A percentile compares a stretch with the other conserved stretches of the same genome.
These are phyloP conservation scores for Trachelus stipa DNA, from an alignment of 2,888 invertebrate species.

Conservation along the genomic window DNA sequence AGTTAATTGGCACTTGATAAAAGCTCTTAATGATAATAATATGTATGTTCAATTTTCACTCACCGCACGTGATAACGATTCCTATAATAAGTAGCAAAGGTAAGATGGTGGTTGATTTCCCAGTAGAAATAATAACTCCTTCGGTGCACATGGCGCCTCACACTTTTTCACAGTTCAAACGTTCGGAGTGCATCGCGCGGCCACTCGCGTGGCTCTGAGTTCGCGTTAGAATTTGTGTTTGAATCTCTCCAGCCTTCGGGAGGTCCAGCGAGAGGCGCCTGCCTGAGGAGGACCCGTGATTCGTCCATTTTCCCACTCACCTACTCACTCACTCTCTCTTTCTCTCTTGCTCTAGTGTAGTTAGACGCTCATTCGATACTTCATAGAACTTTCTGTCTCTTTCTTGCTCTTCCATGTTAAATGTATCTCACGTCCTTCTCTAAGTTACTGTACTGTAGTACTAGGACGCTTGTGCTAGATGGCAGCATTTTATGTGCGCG, in stretches of 20 bases:
- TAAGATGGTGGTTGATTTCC: constrained; percentile 1
- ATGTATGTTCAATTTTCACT: constrained; percentile 29
- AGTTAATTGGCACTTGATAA: not conserved
- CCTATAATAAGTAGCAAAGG: constrained; percentile 34
- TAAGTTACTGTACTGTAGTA: too few species aligned
- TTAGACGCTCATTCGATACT: not conserved
- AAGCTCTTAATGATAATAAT: constrained; percentile 5
- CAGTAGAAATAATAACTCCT: constrained; percentile 26
- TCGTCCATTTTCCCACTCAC: not conserved
- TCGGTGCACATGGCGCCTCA: constrained; percentile 41
- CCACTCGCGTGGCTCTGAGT: constrained; percentile 61
- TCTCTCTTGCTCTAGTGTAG: not conserved
- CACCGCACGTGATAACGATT: constrained; percentile 40
- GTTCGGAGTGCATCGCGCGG: constrained; percentile 48
- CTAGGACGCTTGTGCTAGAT: too few species aligned
- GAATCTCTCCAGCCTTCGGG: constrained; percentile 38
- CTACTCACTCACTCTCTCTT: not conserved
- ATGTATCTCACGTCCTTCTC: too few species aligned
- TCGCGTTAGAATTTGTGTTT: constrained; percentile 45
- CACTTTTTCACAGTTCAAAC: constrained; percentile 30
- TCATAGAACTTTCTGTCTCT: not conserved
- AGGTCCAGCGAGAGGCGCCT: constrained; percentile 36
- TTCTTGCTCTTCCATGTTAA: not conserved
- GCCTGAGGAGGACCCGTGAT: constrained; percentile 17
- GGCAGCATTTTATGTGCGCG: too few species aligned